A percentile compares a stretch with the other conserved stretches of the same genome.
phyloP scores from a whole-genome alignment of 2,113 vertebrate species.

The Atrichornis clamosus region DNA sequence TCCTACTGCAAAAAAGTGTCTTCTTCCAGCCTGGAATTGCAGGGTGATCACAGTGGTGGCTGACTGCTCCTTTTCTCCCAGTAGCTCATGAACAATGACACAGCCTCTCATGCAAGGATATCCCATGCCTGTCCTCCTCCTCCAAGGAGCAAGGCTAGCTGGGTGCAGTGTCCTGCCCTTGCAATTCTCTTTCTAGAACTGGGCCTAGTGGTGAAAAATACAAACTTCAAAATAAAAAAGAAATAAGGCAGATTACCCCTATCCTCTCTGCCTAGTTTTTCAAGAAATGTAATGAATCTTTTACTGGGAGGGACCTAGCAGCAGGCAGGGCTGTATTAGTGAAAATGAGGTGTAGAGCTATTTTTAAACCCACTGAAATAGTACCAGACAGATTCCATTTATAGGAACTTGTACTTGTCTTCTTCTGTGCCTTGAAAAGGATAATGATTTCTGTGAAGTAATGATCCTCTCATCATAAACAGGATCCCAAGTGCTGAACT shows the following conservation, averaged over 20 bases:
- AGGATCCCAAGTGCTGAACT: conserved; percentile 3
- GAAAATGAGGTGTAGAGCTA: conserved; percentile 55
- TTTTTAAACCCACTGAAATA: conserved; percentile 69
- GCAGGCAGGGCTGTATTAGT: not conserved
- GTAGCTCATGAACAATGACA: fast-evolving
- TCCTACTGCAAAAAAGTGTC: not conserved
- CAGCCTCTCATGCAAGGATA: not conserved
- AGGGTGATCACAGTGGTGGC: not conserved
- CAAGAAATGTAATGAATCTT: not conserved
- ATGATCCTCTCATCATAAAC: conserved; percentile 46
- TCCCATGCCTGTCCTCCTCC: not conserved
- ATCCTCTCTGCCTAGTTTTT: not conserved
- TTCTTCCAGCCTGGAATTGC: not conserved
- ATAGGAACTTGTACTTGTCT: conserved; percentile 51
- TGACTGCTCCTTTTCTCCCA: not conserved
- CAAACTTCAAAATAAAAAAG: not conserved
- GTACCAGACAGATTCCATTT: conserved; percentile 60
- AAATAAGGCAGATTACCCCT: not conserved
- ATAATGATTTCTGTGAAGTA: conserved; percentile 60
- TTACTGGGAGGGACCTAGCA: not conserved
- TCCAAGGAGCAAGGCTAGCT: not conserved
- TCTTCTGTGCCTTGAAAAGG: conserved; percentile 48
- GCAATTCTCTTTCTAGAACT: not conserved
- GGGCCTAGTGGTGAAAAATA: not conserved
- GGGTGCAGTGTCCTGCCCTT: not conserved